These are phyloP conservation scores for Syngnathus floridae DNA, from an alignment of 2,113 vertebrate genomes.

Conservation along the genomic window DNA sequence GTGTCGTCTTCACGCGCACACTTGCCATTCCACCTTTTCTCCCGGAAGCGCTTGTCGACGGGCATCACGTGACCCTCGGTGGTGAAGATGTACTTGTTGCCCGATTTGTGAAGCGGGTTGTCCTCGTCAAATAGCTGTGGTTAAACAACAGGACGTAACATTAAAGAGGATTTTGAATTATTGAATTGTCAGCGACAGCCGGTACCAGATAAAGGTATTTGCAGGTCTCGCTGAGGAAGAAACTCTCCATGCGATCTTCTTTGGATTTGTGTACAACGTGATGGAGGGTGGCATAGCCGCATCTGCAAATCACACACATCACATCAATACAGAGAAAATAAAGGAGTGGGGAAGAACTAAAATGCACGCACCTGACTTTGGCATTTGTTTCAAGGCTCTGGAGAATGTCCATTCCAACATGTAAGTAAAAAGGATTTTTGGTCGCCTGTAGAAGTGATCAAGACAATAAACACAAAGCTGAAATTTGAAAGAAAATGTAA, in stretches of 20 bases:
- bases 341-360: not conserved
- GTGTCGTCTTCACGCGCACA: slow-evolving; percentile 61
- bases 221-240: slow-evolving; percentile 98
- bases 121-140: slow-evolving; percentile 91
- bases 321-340: not conserved
- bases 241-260: slow-evolving; percentile 99
- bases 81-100: slow-evolving; percentile 92
- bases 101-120: slow-evolving; percentile 88
- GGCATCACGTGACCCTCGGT: slow-evolving; percentile 95
- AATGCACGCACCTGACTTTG: slow-evolving; percentile 81
- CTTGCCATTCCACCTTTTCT: slow-evolving; percentile 79
- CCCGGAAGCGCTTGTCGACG: slow-evolving; percentile 83
- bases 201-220: slow-evolving; percentile 94
- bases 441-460: slow-evolving; percentile 76
- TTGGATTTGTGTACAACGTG: slow-evolving; percentile 96
- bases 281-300: slow-evolving; percentile 94
- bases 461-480: not conserved
- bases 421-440: slow-evolving; percentile 98
- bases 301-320: slow-evolving; percentile 66
- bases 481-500: no score
- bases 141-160: not conserved
- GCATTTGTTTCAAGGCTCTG: slow-evolving; percentile 94
- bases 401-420: slow-evolving; percentile 97
- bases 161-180: not conserved
- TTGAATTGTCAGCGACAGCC: no score